Evolutionary conservation across 2,888 invertebrate genomes (phyloP).

Genomic region (Synanthedon vespiformis): DNA sequence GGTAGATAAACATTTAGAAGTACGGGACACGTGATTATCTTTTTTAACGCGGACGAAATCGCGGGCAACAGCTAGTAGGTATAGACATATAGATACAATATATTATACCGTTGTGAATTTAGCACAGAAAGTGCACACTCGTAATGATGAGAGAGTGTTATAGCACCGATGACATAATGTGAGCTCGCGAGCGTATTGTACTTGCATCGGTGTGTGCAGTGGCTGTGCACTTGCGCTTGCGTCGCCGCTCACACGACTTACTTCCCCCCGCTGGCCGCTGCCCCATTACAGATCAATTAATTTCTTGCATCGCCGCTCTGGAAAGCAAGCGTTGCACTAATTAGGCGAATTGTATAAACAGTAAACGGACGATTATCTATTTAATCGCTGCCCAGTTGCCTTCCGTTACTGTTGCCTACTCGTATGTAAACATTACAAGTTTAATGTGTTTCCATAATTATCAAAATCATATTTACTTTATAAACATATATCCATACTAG

Average conservation of each 20-base stretch:
- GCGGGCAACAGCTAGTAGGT: too few relatives aligned
- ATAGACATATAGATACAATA: too few relatives aligned
- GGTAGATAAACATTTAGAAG: too few relatives aligned
- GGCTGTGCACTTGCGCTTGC: conserved; percentile 4
- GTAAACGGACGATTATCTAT: conserved; percentile 37
- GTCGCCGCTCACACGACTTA: conserved; percentile 14
- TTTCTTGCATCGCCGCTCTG: conserved; percentile 34
- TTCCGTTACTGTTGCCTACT: background rate
- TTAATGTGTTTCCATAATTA: too few relatives aligned
- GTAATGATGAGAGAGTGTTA: conserved; percentile 15
- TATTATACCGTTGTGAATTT: background rate
- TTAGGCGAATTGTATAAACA: conserved; percentile 54
- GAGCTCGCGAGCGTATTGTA: conserved; percentile 10
- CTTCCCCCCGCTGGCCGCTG: conserved; percentile 8
- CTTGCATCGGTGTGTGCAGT: too few relatives aligned
- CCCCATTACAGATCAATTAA: conserved; percentile 31
- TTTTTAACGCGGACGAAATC: too few relatives aligned
- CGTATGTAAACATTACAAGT: too few relatives aligned
- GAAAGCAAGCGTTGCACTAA: conserved; percentile 45
- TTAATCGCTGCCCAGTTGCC: conserved; percentile 26
- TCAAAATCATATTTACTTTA: too few relatives aligned
- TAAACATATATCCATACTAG: too few relatives aligned
- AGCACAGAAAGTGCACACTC: background rate
- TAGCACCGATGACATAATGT: conserved; percentile 35
- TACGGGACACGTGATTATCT: too few relatives aligned